Percentiles rank a stretch among this genome's conserved stretches.
Conservation (phyloP, 2,113 vertebrate species). For the Coracopsis vasa region DNA sequence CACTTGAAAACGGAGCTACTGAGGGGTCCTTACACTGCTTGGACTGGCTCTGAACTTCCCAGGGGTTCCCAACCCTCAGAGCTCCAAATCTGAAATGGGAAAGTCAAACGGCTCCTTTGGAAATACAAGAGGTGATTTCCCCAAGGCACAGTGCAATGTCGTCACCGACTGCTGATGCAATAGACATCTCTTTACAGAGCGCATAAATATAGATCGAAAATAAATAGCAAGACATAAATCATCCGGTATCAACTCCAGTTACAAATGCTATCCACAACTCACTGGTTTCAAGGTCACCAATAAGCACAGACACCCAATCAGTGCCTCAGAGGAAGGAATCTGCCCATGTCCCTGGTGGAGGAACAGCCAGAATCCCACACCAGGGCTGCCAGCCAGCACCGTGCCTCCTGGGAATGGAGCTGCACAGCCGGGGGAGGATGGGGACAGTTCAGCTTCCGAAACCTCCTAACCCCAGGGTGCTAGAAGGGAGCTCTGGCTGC, state of each 20-base stretch:
- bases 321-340: background rate
- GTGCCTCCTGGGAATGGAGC: rapidly evolving
- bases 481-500: background rate
- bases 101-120: background rate
- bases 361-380: background rate
- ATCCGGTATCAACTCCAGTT: background rate
- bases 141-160: background rate
- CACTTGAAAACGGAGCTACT: background rate
- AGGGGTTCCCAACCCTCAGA: background rate
- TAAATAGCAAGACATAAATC: background rate
- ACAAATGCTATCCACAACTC: background rate
- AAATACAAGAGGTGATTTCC: background rate
- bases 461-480: rapidly evolving
- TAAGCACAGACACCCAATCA: background rate
- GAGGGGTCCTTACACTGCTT: background rate
- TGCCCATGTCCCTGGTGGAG: background rate
- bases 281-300: background rate
- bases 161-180: background rate
- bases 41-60: background rate
- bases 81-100: rapidly evolving
- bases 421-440: rapidly evolving
- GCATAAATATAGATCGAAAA: background rate
- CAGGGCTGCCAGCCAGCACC: background rate
- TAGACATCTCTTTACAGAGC: background rate
- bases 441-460: background rate